Conservation (phyloP, 2,888 invertebrate genomes). For the Ceramica pisi region DNA sequence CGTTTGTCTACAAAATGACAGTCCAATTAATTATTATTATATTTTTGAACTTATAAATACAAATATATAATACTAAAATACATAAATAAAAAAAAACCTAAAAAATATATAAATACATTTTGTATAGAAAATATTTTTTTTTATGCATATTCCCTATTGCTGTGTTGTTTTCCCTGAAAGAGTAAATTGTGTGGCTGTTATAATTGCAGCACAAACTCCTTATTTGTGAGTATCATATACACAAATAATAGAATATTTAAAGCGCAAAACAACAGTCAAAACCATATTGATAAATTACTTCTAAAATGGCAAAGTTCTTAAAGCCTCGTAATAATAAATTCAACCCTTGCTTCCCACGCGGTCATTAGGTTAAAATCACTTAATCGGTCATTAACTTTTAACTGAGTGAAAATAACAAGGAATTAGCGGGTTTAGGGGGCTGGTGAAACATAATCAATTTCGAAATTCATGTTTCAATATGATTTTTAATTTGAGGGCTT, state of each 20-base stretch:
- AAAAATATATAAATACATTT: no score
- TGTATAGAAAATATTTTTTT: no score
- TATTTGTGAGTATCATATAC: no score
- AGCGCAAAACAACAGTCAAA: neutral
- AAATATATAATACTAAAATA: no score
- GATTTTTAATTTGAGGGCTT: no score
- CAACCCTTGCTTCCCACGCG: neutral
- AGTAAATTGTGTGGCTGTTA: neutral
- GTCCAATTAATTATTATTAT: no score
- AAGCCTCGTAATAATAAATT: neutral
- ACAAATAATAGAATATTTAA: neutral
- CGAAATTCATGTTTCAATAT: neutral
- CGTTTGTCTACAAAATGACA: no score
- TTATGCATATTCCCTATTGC: no score
- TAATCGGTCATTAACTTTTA: conserved; percentile 4
- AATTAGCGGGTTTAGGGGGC: neutral
- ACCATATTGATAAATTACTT: neutral
- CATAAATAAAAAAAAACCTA: no score
- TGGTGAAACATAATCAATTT: no score
- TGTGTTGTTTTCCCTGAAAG: no score
- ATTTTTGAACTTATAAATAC: no score
- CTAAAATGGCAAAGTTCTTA: neutral
- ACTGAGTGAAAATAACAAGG: conserved; percentile 1
- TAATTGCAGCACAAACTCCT: neutral
- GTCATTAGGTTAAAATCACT: neutral